Base-by-base conservation (phyloP, 2,888 invertebrate genomes). In the Clunio marinus region DNA sequence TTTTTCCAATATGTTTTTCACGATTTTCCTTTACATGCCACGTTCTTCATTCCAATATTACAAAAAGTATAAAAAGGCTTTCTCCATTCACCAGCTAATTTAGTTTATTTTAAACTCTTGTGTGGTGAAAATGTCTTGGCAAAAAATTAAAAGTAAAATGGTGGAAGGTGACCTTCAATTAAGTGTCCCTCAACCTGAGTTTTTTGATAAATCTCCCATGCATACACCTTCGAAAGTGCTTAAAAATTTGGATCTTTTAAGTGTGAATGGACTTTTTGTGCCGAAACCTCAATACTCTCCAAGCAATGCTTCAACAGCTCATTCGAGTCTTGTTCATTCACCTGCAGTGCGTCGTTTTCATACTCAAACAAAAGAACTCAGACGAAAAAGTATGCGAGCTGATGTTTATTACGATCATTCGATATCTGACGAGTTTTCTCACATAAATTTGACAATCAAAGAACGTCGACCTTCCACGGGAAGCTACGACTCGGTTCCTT, bases 381-480 rank as follows among this genome's bases (percentile, higher is more conserved):
- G 66, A 22, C 13, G 66, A 1, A 46, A 66, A 35, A 66, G 66
- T 35, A 27, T 66, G 13, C 8, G 5, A 2, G 27, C 66, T 8
- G 55, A 37, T 10, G 24, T 55, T 13, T 25, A 7, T 13, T 66
- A 32, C 13, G 66, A 66, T 5, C 66, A 66, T 15, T 17, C 55
- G n/a, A 51, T 66, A 22, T 66, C 51, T 32, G 66, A 66, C 13
- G 66, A 66, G 15, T 66, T 66, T 55, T 28, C 66, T 8, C 55
- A 66, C 15, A 66, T 66, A 35, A 37, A 66, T 41, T 55, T 66
- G 35, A 66, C 27, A 2, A 55, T 66, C 4, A 51, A 32, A 35
- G 66, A 66, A 24, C 55, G 63, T 2, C 25, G 63, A 10, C 1
- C 4, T 1, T 63, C 63, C 3, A 60, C 37, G 10, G 27, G 27